Base-by-base conservation (phyloP, 1,140 invertebrate genomes). In the Brachionus manjavacas region DNA sequence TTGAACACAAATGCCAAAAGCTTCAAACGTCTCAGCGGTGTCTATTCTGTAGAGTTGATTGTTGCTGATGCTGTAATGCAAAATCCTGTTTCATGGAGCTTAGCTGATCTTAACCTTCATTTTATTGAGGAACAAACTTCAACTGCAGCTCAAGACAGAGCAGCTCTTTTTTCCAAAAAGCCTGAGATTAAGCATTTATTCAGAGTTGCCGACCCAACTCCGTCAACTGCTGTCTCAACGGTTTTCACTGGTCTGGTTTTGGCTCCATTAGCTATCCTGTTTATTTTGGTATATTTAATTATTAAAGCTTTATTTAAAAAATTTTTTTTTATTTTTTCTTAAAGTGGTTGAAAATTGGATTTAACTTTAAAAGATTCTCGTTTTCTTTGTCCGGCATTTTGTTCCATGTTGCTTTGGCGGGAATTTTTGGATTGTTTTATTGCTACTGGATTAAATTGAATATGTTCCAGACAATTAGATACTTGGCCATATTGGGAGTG, bases 401-500 rank as follows among this genome's bases (percentile, higher is more conserved):
- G 52, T 99, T 98, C 91, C 96, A 98, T 90, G 81, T 93, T 1
- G 94, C 95, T 85, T 92, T 97, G 55, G 92, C 91, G 87, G 92
- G 93, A 93, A 90, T 97, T 66, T 94, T 98, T 87, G 91, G 90
- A 4, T 91, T 98, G 35, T 98, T 96, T 89, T 93, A 92, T 68
- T 90, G 94, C 85, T 96, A 98, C 89, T 99, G 96, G 95, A 88
- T 96, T 70, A 91, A 94, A 87, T 90, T 98, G 84, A 93, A 96
- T 87, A 99, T 99, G 97, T 99, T 99, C 90, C 92, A 93, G 74
- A 97, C 96, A n/a, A 90, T 97, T 86, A 93, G 94, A 85, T 96
- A 95, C 90, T 91, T 99, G 55, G 91, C 94, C 84, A 92, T 94
- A 31, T 90, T 98, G 81, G 94, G 93, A 72, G 88, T 93, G 55